Evolutionary conservation across 2,888 invertebrate genomes (phyloP).

Genomic region (Mellilla xanthometata): DNA sequence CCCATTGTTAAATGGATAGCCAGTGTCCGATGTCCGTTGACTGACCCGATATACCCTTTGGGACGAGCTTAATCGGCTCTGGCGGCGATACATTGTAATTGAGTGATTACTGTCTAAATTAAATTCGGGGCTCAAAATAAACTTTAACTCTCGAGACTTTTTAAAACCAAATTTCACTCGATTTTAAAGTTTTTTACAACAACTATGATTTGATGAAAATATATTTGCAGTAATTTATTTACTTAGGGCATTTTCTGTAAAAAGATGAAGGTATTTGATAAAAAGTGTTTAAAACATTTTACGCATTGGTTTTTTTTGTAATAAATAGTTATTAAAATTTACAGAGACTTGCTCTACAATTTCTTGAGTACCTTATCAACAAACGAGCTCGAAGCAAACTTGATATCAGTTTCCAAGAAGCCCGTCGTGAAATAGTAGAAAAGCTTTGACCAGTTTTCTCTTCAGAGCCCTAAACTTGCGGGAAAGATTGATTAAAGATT

Average conservation of each 20-base stretch:
- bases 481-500: constrained; percentile 34
- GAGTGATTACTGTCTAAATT: constrained; percentile 33
- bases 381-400: constrained; percentile 21
- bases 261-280: too few species aligned
- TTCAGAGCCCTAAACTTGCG: constrained; percentile 30
- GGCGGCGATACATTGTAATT: constrained; percentile 44
- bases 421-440: constrained; percentile 29
- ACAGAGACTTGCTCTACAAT: constrained; percentile 5
- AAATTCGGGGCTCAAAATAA: neutral
- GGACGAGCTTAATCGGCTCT: constrained; percentile 49
- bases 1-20: constrained; percentile 59
- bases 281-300: too few species aligned
- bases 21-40: constrained; percentile 49
- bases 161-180: too few species aligned
- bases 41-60: constrained; percentile 45
- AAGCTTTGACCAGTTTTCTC: constrained; percentile 29
- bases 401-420: constrained; percentile 29
- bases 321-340: neutral
- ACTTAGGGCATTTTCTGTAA: too few species aligned
- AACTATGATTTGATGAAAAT: too few species aligned
- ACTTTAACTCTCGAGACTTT: too few species aligned
- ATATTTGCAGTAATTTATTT: too few species aligned
- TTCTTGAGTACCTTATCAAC: constrained; percentile 17
- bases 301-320: too few species aligned
- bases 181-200: too few species aligned